These are phyloP conservation scores for Cricetomys ansorgei DNA, from an alignment of 2,113 vertebrate genomes.

Conservation along the genomic window DNA sequence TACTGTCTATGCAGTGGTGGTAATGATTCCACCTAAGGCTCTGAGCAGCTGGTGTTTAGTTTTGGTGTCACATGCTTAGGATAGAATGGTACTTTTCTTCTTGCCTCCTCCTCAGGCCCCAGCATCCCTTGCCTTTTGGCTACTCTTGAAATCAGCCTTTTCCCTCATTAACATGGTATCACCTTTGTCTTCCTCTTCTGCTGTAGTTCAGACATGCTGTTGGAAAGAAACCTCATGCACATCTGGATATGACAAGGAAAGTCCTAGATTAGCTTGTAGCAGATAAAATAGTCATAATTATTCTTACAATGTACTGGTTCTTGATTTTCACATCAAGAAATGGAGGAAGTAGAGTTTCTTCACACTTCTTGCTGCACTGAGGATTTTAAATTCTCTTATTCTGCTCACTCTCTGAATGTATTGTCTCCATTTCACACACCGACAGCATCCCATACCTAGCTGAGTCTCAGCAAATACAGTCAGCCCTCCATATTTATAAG, in stretches of 20 bases:
- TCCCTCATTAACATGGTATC: neutral
- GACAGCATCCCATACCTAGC: rapidly evolving
- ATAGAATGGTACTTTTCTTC: neutral
- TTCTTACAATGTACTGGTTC: neutral
- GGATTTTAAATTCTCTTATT: neutral
- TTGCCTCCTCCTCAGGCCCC: neutral
- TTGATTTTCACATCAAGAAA: neutral
- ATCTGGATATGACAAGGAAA: neutral
- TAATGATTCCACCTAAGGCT: neutral
- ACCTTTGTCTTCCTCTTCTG: neutral
- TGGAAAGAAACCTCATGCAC: neutral
- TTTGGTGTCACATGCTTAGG: neutral
- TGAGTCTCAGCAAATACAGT: neutral
- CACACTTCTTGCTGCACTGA: neutral
- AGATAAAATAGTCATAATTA: neutral
- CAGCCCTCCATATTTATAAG: neutral
- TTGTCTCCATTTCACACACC: neutral
- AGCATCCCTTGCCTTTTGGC: neutral
- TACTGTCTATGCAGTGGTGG: neutral
- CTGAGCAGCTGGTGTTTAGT: neutral
- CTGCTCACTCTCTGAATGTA: neutral
- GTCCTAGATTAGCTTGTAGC: neutral
- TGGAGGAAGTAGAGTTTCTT: neutral
- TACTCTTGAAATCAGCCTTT: neutral
- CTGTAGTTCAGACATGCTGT: neutral